Evolutionary conservation across 2,888 invertebrate species (phyloP), one percentile per base, ranked within the genome.

Genomic region (Laothoe populi): DNA sequence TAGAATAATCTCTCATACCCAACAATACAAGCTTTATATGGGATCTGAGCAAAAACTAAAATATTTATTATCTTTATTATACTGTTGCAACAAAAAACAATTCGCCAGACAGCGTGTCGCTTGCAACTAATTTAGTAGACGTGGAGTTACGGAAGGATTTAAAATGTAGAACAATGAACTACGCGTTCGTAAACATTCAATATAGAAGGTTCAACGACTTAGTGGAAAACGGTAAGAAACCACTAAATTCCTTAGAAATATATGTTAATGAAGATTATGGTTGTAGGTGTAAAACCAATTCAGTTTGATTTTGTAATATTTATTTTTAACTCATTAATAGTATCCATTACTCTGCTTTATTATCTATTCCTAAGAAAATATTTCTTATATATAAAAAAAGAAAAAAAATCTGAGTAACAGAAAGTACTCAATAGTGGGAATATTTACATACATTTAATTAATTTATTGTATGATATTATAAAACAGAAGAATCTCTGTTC

Each of bases 71-170:
- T 68, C 40, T 63, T 64, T 64, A 69, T 73, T 68, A 71, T 69
- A 59, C 31, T 64, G 64, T 68, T 38, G 38, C 38, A 38, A 72
- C 78, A 77, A 81, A 75, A 78, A 72, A 75, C 69, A 73, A 77
- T 75, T 77, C 69, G 75, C 76, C 81, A 90, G 91, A 91, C 91
- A 84, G 91, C 89, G 83, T 90, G 90, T 85, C 90, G 90, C 89
- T 81, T 69, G 76, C 82, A 82, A 75, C 72, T 78, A 78, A 82
- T 80, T 73, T 76, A 70, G 70, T 65, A 70, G 46, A 74, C 84
- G 62, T 40, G 63, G 77, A 88, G 79, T 73, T 82, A 82, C 66
- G 80, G 87, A 86, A 46, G 19, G 11, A 53, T 19, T 11, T 42
- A 7, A 21, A 23, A 24, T 23, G 7, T 60, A 21, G 49, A 42